Evolutionary conservation across 2,888 invertebrate species (phyloP), one percentile per base, ranked within the genome.

Genomic region (Drosophila meridiana): DNA sequence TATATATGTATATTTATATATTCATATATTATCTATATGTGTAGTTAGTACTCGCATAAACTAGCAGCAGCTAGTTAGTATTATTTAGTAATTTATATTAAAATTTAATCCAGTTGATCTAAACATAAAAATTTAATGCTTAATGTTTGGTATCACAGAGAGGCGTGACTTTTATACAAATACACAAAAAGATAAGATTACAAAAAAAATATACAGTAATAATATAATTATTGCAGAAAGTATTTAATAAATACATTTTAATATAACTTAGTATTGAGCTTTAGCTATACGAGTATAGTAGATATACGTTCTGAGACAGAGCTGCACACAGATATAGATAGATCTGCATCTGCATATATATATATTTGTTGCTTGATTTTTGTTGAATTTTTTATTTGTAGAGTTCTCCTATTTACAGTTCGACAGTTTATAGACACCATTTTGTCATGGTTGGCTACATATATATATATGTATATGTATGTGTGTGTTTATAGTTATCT

Each of bases 61-160:
- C 69, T 63, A 66, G 34, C 42, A 55, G 65, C 70, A 55, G 55
- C 34, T 64, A 67, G 52, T 63, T 74, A 50, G 61, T 62, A 38
- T 61, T 70, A 42, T 69, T 62, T 50, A 50, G 59, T 63, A 63
- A 63, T 63, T 67, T 67, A 43, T 72, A 65, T 76, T 55, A 68
- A 71, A 82, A 20, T 20, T 20, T 52, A 34, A 80, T 87, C 89
- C 87, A 86, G 89, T 84, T 71, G 73, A 73, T 89, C 87, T 90
- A 88, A 87, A 87, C 77, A 86, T 86, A 90, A 87, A 83, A 81
- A 28, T 84, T 20, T 87, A 87, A 90, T 83, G 77, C 90, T 87
- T 87, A 87, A 89, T 89, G 82, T 87, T 89, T 90, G 91, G 91
- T 92, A 92, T 92, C 92, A 92, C 90, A 92, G 92, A 92, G 91